These are phyloP conservation scores for Drosophila subpulchrella DNA, from an alignment of 1,140 invertebrate species.

Conservation along the genomic window DNA sequence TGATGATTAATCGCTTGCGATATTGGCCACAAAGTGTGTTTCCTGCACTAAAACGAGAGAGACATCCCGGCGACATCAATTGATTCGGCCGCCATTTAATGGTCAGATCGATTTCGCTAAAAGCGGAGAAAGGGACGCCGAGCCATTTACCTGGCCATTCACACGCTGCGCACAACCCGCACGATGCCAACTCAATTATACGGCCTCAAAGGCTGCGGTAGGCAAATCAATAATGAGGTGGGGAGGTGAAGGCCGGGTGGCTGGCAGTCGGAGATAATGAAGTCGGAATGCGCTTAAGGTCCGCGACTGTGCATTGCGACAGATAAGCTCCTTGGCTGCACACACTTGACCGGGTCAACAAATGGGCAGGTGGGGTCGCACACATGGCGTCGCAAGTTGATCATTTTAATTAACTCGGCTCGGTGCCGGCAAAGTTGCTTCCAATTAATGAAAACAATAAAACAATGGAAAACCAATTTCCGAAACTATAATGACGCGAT, in stretches of 20 bases:
- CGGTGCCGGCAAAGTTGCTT: neutral
- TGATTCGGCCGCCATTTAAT: constrained; percentile 11
- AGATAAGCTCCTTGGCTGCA: constrained; percentile 38
- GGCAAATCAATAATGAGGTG: constrained; percentile 26
- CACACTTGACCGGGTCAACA: constrained; percentile 52
- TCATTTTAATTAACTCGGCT: constrained; percentile 36
- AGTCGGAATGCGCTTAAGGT: constrained; percentile 29
- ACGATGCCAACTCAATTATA: constrained; percentile 59
- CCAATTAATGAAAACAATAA: constrained; percentile 34
- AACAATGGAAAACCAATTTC: constrained; percentile 43
- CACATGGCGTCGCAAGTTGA: constrained; percentile 4
- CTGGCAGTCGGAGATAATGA: constrained; percentile 17
- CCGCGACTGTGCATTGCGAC: constrained; percentile 26
- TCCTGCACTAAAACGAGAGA: constrained; percentile 1
- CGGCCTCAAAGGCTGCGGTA: constrained; percentile 52
- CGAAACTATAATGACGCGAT: constrained; percentile 30
- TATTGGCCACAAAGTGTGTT: constrained; percentile 34
- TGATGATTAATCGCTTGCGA: constrained; percentile 69
- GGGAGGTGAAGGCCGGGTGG: neutral
- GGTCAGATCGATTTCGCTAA: constrained; percentile 34
- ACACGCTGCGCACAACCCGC: constrained; percentile 38
- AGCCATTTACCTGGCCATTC: constrained; percentile 58
- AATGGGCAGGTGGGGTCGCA: neutral
- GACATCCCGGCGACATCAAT: constrained; percentile 25
- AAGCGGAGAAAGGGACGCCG: neutral